These are phyloP conservation scores for Ptychodera flava DNA, from an alignment of 35 echinoderm and acorn worm genomes.

Conservation along the genomic window DNA sequence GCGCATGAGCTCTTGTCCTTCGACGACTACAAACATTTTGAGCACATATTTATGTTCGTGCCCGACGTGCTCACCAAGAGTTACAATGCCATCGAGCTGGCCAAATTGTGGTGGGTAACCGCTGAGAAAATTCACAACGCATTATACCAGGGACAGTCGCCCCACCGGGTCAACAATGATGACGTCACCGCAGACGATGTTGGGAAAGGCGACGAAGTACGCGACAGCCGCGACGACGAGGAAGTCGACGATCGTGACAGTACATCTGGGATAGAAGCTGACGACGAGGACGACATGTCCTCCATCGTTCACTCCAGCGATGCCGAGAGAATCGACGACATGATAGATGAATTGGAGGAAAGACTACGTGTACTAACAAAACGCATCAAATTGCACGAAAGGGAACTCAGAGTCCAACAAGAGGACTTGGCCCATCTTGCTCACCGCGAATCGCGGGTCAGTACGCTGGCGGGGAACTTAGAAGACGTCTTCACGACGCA, in stretches of 20 bases:
- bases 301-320: background rate
- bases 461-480: background rate
- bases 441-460: background rate
- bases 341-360: background rate
- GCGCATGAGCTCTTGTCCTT: background rate
- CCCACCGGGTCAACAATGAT: too few species aligned
- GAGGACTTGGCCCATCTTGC: background rate
- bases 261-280: background rate
- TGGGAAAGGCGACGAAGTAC: too few species aligned
- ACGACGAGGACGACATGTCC: background rate
- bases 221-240: background rate
- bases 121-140: slow-evolving; percentile 3
- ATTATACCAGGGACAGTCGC: slow-evolving; percentile 1
- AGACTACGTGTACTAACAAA: background rate
- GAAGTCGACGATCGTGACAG: background rate
- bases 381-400: background rate
- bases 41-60: slow-evolving; percentile 2
- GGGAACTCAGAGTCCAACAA: background rate
- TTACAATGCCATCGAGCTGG: background rate
- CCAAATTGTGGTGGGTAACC: slow-evolving; percentile 6
- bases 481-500: background rate
- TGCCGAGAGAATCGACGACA: background rate
- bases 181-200: too few species aligned
- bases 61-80: slow-evolving; percentile 12
- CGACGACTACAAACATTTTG: slow-evolving; percentile 13